A percentile compares a stretch with the other conserved stretches of the same genome.
These are phyloP conservation scores for Drosophila nannoptera DNA, from an alignment of 1,140 invertebrate genomes.

Conservation along the genomic window DNA sequence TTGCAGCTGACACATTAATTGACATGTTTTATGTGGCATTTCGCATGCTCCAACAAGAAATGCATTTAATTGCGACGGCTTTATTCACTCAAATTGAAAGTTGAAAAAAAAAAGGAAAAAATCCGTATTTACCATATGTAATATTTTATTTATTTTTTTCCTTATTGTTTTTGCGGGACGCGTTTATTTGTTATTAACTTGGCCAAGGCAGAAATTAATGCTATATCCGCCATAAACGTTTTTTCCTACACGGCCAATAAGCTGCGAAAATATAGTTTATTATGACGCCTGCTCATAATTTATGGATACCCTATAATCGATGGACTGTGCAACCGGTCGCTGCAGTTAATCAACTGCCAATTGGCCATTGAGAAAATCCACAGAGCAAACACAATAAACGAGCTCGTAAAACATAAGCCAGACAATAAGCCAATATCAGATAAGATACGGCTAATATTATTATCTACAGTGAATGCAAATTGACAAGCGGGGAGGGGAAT, in stretches of 20 bases:
- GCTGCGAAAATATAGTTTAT: conserved; percentile 57
- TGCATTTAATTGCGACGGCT: no score
- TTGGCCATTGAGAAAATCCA: conserved; percentile 34
- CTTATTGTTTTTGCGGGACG: not conserved
- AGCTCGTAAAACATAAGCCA: conserved; percentile 53
- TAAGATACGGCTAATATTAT: conserved; percentile 42
- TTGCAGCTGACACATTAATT: conserved; percentile 14
- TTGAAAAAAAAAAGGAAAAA: no score
- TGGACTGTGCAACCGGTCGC: conserved; percentile 28
- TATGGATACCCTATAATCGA: conserved; percentile 48
- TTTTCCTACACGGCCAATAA: conserved; percentile 18
- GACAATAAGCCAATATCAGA: conserved; percentile 53
- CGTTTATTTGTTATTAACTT: not conserved
- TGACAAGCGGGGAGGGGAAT: conserved; percentile 25
- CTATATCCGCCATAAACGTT: not conserved
- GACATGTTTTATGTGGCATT: conserved; percentile 2
- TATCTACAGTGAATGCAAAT: conserved; percentile 44
- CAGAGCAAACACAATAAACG: conserved; percentile 49
- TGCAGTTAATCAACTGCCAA: conserved; percentile 61
- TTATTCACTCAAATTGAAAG: no score
- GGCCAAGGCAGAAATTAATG: not conserved
- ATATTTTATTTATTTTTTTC: not conserved
- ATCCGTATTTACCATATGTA: no score
- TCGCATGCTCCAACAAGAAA: not conserved
- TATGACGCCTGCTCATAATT: conserved; percentile 41